Evolutionary conservation across 2,113 vertebrate genomes (phyloP), one percentile per base, ranked within the genome.

Genomic region (Phasianus colchicus): DNA sequence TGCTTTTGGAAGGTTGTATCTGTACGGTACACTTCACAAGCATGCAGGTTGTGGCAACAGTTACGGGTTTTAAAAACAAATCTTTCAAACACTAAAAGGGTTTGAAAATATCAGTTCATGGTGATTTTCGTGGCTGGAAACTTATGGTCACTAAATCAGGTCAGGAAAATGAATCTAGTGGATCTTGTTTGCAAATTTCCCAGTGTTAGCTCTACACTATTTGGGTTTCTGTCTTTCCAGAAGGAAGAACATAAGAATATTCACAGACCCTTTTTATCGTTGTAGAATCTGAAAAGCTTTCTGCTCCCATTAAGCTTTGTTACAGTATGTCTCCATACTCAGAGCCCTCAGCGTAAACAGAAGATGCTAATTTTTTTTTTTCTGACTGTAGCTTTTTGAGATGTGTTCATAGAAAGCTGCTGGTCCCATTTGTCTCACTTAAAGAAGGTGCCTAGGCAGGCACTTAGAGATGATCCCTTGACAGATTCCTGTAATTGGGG

Each of bases 391-490:
- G 34, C 70, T 72, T 36, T 54, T 27, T 54, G 70, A 82, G 77
- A 57, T 4, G 2, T 57, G 80, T 78, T 92, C 55, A 30, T n/a
- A 82, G 89, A 43, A 43, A 69, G 86, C 83, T 54, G 85, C n/a
- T 27, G 76, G 76, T 89, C 61, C 87, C 69, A 36, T 95, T 96
- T 84, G 80, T 93, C 91, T 94, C 36, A n/a, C 70, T 88, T 69
- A 58, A 72, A 79, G 89, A 70, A 83, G 70, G 47, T 24, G 65
- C 32, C 70, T 38, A 73, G 69, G 83, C 77, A 7, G 9, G 66
- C 24, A 24, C 84, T 78, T n/a, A 13, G 5, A 0, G 8, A 71
- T 48, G 48, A 50, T 50, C 22, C 48, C 48, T 42, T 86, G 78
- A 70, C 92, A 65, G 90, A 3, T 52, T 6, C 12, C 58, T 36